These are phyloP conservation scores for Brachystomella parvula DNA, from an alignment of 1,140 invertebrate species.

Conservation along the genomic window DNA sequence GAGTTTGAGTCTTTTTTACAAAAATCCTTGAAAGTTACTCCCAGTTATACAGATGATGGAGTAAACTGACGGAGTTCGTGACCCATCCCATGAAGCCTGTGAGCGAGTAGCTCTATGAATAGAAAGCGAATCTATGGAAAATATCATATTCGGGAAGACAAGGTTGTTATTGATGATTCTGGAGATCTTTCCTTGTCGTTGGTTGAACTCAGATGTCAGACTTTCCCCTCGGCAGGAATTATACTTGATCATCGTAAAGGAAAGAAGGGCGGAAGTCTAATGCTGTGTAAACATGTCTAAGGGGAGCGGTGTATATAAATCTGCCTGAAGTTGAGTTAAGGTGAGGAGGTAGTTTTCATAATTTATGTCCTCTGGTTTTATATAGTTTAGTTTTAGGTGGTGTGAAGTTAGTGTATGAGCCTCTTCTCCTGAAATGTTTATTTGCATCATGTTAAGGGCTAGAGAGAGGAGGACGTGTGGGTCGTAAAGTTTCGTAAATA, in stretches of 20 bases:
- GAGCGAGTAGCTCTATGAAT: too few relatives aligned
- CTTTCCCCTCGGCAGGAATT: neutral
- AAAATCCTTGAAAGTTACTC: too few relatives aligned
- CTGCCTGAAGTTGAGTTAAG: conserved; percentile 2
- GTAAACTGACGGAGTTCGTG: too few relatives aligned
- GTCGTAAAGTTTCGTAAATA: conserved; percentile 10
- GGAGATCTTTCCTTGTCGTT: too few relatives aligned
- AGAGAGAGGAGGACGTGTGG: neutral
- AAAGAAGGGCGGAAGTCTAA: neutral
- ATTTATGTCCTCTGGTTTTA: neutral
- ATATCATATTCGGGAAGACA: too few relatives aligned
- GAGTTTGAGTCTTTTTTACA: too few relatives aligned
- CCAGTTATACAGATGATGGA: too few relatives aligned
- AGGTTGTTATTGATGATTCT: too few relatives aligned
- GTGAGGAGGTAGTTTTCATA: neutral
- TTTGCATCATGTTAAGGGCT: neutral
- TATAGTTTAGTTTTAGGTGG: neutral
- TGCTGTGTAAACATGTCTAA: neutral
- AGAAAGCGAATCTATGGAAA: too few relatives aligned
- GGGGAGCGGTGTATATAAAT: neutral
- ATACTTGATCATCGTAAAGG: neutral
- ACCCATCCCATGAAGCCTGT: too few relatives aligned
- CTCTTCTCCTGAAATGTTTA: neutral
- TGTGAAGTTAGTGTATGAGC: neutral
- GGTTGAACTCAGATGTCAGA: too few relatives aligned